Evolutionary conservation across 2,113 vertebrate genomes (phyloP).

Genomic region (Hippocampus zosterae): DNA sequence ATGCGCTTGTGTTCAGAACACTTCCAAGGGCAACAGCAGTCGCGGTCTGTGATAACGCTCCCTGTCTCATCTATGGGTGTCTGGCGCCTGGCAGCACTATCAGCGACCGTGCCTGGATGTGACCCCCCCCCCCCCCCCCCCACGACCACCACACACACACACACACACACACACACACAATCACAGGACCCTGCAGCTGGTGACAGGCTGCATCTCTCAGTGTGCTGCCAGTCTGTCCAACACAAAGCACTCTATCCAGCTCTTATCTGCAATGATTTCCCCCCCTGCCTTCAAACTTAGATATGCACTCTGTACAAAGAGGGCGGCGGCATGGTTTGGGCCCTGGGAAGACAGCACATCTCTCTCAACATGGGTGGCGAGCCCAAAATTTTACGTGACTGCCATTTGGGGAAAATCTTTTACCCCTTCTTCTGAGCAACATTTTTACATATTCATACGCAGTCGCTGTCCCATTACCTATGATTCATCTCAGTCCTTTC

Average conservation of each 20-base stretch:
- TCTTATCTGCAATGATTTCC: constrained; percentile 60
- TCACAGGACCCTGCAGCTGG: constrained; percentile 57
- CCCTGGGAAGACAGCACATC: constrained; percentile 29
- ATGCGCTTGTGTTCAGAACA: constrained; percentile 20
- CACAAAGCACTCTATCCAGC: constrained; percentile 59
- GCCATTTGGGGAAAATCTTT: constrained; percentile 11
- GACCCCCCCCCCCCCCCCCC: constrained; percentile 19
- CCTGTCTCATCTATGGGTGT: constrained; percentile 52
- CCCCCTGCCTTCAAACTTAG: constrained; percentile 59
- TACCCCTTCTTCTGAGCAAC: constrained; percentile 11
- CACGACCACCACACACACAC: constrained; percentile 18
- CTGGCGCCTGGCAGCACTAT: constrained; percentile 55
- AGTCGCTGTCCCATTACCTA: constrained; percentile 7
- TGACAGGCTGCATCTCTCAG: constrained; percentile 57
- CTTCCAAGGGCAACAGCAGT: constrained; percentile 42
- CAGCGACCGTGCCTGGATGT: constrained; percentile 52
- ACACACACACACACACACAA: constrained; percentile 13
- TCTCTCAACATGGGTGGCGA: constrained; percentile 28
- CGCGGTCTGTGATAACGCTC: constrained; percentile 44
- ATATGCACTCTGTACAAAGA: constrained; percentile 52
- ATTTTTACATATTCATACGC: constrained; percentile 4
- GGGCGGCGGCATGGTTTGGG: constrained; percentile 43
- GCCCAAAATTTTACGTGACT: constrained; percentile 9
- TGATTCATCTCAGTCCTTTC: constrained; percentile 22
- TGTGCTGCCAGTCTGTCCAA: constrained; percentile 56